phyloP scores from a whole-genome alignment of 2,888 invertebrate genomes.

The Trypoxylon attenuatum region DNA sequence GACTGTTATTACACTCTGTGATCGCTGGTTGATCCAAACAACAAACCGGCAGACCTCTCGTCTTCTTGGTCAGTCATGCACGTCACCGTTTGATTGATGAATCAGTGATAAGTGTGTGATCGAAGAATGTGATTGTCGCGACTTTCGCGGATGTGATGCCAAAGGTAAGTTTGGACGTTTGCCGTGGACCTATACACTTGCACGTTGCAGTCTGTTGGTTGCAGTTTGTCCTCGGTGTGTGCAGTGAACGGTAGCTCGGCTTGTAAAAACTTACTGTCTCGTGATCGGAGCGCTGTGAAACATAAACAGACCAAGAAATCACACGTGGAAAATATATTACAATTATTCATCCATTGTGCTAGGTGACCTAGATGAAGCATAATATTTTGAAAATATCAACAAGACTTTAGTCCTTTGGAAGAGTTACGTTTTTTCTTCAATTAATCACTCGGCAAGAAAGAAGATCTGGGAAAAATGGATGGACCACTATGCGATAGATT shows the following conservation, averaged over 20 bases:
- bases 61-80: not conserved
- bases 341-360: too few species aligned
- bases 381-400: too few species aligned
- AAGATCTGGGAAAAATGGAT: slow-evolving; percentile 37
- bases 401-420: not conserved
- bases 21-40: not conserved
- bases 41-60: not conserved
- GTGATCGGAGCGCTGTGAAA: too few species aligned
- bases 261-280: too few species aligned
- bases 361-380: not conserved
- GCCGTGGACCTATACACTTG: not conserved
- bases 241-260: not conserved
- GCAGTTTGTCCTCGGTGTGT: not conserved
- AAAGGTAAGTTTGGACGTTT: slow-evolving; percentile 21
- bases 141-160: slow-evolving; percentile 7
- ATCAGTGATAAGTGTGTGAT: not conserved
- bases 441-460: not conserved
- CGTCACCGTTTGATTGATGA: not conserved
- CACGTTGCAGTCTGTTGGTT: not conserved
- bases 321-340: too few species aligned
- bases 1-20: too few species aligned
- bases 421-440: slow-evolving; percentile 2
- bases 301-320: too few species aligned
- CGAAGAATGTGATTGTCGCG: slow-evolving; percentile 16
- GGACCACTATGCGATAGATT: slow-evolving; percentile 80